phyloP scores from a whole-genome alignment of 2,888 invertebrate genomes.

The Drosophila anceps region DNA sequence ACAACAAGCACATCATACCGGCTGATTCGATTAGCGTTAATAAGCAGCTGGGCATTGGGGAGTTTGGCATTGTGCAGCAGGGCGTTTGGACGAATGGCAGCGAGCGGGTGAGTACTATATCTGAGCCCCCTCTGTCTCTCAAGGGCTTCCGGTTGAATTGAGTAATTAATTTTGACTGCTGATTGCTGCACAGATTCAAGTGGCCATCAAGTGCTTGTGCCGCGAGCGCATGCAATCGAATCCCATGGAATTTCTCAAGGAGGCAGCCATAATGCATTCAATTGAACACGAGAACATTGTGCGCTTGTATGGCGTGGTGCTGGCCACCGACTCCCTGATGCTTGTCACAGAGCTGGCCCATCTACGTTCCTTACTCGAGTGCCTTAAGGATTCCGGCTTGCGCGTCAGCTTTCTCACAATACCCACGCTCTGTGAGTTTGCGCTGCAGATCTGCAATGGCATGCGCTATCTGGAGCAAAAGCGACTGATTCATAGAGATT shows the following conservation, averaged over 20 bases:
- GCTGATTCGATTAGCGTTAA: slow-evolving; percentile 96
- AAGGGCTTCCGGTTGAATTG: slow-evolving; percentile 39
- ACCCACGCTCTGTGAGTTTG: slow-evolving; percentile 96
- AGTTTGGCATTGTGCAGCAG: slow-evolving; percentile 99
- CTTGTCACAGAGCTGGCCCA: slow-evolving; percentile 97
- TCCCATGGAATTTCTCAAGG: slow-evolving; percentile 98
- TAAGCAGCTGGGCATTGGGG: slow-evolving; percentile 97
- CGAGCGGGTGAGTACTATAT: slow-evolving; percentile 89
- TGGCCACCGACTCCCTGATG: slow-evolving; percentile 95
- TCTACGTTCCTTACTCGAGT: slow-evolving; percentile 96
- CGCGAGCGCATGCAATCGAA: slow-evolving; percentile 98
- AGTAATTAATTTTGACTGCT: slow-evolving; percentile 42
- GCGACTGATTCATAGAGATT: slow-evolving; percentile 98
- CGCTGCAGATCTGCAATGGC: slow-evolving; percentile 97
- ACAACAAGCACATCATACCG: slow-evolving; percentile 94
- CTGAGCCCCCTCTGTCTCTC: not conserved
- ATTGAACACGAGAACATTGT: slow-evolving; percentile 99
- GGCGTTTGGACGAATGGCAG: slow-evolving; percentile 98
- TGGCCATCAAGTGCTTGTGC: slow-evolving; percentile 98
- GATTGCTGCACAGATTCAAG: slow-evolving; percentile 90
- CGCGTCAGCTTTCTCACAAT: slow-evolving; percentile 96
- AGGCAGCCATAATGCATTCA: slow-evolving; percentile 99
- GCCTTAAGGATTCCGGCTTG: slow-evolving; percentile 96
- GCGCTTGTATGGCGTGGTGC: slow-evolving; percentile 97
- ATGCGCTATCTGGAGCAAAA: slow-evolving; percentile 99